Base-by-base conservation (phyloP, 2,797 vertebrate species). In the Malacoctenus gilli region DNA sequence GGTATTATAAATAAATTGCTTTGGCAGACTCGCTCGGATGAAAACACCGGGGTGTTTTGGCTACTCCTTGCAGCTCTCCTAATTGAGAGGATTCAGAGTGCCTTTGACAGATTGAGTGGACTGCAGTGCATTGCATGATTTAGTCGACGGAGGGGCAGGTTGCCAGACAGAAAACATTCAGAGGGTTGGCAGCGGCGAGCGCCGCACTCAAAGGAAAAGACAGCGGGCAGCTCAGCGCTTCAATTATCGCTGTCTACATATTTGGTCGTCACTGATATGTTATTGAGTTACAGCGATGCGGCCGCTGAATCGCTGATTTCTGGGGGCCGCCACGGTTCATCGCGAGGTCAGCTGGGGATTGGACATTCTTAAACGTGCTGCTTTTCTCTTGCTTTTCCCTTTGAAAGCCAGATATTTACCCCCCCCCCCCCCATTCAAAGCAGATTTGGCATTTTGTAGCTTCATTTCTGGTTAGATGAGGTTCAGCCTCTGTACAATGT, bases 31-130 rank as follows among this genome's bases (percentile, higher is more conserved):
- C 10, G 0, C 0, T 43, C 43, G 30, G 47, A 56, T 73, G 60
- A 73, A 74, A 67, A 76, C 72, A 65, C 44, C 7, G 8, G 42
- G 50, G 36, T 64, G 59, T 68, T 59, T 64, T 71, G 75, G 68
- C 62, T 20, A 9, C 61, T 18, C 57, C 47, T 43, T 52, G 71
- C 41, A 31, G 68, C 68, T 55, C 60, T 20, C 5, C 63, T 85
- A 80, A 80, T 76, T 78, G 80, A 77, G 75, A 68, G 68, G 72
- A 61, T 54, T 69, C 48, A 32, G 53, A 39, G 70, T 2, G 36
- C 46, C 52, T 76, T 64, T 59, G 60, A 73, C 59, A 73, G 76
- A 68, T 4, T 58, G 76, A 80, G 64, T 59, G 67, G 75, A 75
- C 79, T 58, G 69, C 57, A 51, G 68, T 13, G 64, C 59, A 9